Conservation (phyloP, 2,797 vertebrate genomes). For the Triplophysa yarkandensis region DNA sequence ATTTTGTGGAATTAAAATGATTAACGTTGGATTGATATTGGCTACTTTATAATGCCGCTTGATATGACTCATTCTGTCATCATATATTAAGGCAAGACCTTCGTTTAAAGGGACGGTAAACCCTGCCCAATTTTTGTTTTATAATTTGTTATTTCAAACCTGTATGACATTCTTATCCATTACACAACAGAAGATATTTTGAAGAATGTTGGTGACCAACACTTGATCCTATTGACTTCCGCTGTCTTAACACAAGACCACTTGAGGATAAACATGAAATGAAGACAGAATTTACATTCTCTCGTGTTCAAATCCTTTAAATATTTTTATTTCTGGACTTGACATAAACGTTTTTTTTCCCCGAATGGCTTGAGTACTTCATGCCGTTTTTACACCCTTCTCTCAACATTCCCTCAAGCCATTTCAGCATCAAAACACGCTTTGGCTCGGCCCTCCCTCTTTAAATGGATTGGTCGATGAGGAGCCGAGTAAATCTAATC, state of each 20-base stretch:
- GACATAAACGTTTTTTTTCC: no score
- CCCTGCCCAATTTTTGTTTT: no score
- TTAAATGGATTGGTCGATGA: slow-evolving; percentile 66
- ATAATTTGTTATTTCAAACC: no score
- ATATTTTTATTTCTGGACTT: no score
- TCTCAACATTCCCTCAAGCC: slow-evolving; percentile 55
- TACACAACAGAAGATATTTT: no score
- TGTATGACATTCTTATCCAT: no score
- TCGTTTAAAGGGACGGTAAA: no score
- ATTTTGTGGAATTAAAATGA: neutral
- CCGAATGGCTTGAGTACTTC: neutral
- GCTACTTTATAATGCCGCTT: neutral
- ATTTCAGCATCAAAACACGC: slow-evolving; percentile 44
- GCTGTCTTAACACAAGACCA: neutral
- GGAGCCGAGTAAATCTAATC: slow-evolving; percentile 74
- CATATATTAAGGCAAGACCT: neutral
- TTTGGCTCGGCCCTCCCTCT: slow-evolving; percentile 54
- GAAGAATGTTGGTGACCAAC: no score
- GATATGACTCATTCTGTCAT: neutral
- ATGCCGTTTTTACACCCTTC: slow-evolving; percentile 1
- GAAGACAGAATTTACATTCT: no score
- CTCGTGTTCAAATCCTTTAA: no score
- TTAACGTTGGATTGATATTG: neutral
- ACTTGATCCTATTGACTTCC: no score
- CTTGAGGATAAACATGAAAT: no score